phyloP scores from a whole-genome alignment of 2,888 invertebrate genomes.

The Tolmerus cingulatus region DNA sequence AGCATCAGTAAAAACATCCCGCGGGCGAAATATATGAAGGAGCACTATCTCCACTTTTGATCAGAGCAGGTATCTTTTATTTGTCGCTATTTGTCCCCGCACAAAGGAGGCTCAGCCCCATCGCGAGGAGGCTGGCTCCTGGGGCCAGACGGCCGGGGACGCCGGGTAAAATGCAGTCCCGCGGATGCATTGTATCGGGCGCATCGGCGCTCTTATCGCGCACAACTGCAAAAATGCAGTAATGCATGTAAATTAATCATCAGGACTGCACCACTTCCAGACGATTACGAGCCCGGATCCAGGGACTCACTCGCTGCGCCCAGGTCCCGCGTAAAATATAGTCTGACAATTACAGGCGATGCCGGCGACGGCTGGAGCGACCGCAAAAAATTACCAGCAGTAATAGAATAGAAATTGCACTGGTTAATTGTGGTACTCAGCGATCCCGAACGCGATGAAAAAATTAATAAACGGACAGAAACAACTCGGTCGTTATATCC shows the following conservation, averaged over 20 bases:
- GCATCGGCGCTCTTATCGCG: conserved; percentile 29
- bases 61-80: conserved; percentile 39
- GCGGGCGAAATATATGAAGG: conserved; percentile 25
- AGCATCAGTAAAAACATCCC: conserved; percentile 40
- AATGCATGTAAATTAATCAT: conserved; percentile 48
- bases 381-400: conserved; percentile 4
- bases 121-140: neutral
- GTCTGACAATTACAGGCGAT: neutral
- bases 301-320: neutral
- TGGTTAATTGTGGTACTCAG: neutral
- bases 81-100: conserved; percentile 43
- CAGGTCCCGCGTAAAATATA: neutral
- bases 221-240: conserved; percentile 43
- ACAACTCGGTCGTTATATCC: neutral
- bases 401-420: neutral
- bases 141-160: neutral
- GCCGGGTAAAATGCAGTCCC: neutral
- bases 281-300: neutral
- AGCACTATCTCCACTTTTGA: conserved; percentile 28
- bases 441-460: neutral
- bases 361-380: neutral
- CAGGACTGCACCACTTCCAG: conserved; percentile 45
- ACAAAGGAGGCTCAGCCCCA: conserved; percentile 22
- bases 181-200: conserved; percentile 22
- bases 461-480: neutral